A percentile compares a stretch with the other conserved stretches of the same genome.
These are phyloP conservation scores for Spicauda simplicius DNA, from an alignment of 2,888 invertebrate genomes.

Conservation along the genomic window DNA sequence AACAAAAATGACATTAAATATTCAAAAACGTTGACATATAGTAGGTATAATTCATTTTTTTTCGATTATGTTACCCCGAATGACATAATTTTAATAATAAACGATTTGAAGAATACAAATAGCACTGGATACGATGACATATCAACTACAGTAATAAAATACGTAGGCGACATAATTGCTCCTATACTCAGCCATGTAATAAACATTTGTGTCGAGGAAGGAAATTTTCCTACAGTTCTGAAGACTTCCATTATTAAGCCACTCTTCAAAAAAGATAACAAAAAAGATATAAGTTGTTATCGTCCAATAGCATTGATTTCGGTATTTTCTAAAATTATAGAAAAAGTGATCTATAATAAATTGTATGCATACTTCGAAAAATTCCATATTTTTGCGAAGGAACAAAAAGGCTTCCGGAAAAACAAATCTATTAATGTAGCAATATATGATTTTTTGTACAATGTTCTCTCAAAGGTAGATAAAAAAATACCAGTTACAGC, in stretches of 20 bases:
- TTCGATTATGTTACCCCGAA: background rate
- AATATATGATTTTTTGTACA: too few relatives aligned
- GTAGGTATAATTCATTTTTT: too few relatives aligned
- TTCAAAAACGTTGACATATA: slow-evolving; percentile 1
- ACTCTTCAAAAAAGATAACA: too few relatives aligned
- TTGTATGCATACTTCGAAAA: slow-evolving; percentile 27
- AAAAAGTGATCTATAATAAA: slow-evolving; percentile 28
- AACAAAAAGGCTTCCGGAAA: slow-evolving; percentile 37
- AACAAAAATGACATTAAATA: background rate
- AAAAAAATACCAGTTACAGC: slow-evolving; percentile 7
- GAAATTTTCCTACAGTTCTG: slow-evolving; percentile 26
- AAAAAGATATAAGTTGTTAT: slow-evolving; percentile 21
- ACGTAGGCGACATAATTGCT: slow-evolving; percentile 17
- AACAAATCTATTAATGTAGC: slow-evolving; percentile 14
- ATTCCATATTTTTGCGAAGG: slow-evolving; percentile 21
- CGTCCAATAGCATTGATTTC: slow-evolving; percentile 35
- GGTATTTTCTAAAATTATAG: too few relatives aligned
- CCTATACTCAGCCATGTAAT: too few relatives aligned
- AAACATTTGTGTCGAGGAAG: slow-evolving; percentile 33
- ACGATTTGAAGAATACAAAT: slow-evolving; percentile 9
- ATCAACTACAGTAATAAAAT: slow-evolving; percentile 10
- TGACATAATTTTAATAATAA: slow-evolving; percentile 5
- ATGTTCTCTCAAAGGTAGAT: slow-evolving; percentile 4
- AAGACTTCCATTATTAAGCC: slow-evolving; percentile 33
- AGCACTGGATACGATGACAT: too few relatives aligned